Conservation (phyloP, 2,797 vertebrate species). For the Sebastolobus altivelis region DNA sequence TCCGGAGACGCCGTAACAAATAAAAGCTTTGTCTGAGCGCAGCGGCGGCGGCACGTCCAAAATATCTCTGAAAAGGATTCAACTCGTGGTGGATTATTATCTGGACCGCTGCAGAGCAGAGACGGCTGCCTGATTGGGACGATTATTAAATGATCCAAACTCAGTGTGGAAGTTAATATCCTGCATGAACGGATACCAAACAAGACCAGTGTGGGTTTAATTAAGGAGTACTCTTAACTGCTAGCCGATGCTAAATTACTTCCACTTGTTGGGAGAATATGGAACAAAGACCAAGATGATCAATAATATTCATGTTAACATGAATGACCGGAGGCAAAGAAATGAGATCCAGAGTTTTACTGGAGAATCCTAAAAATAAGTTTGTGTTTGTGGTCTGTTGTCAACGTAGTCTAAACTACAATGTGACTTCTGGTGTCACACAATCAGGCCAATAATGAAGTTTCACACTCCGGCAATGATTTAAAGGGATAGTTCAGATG, state of each 20-base stretch:
- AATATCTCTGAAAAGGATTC: constrained; percentile 17
- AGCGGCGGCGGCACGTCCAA: constrained; percentile 11
- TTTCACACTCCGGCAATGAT: too few relatives aligned
- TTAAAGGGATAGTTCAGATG: too few relatives aligned
- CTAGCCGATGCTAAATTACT: background rate
- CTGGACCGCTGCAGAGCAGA: constrained; percentile 19
- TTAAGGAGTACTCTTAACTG: background rate
- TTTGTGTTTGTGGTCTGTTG: too few relatives aligned
- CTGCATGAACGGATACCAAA: background rate
- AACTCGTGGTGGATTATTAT: constrained; percentile 36
- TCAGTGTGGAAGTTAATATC: background rate
- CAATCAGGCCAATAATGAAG: background rate
- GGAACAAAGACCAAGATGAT: background rate
- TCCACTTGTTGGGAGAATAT: background rate
- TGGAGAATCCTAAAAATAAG: background rate
- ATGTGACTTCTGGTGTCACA: too few relatives aligned
- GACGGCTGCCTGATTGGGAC: constrained; percentile 51
- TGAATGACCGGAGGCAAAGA: background rate
- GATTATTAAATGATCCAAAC: constrained; percentile 16
- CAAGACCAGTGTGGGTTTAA: background rate
- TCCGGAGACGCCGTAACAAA: constrained; percentile 43
- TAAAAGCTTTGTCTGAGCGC: constrained; percentile 52
- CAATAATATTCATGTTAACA: background rate
- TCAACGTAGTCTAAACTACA: too few relatives aligned
- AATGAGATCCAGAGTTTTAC: background rate